phyloP scores from a whole-genome alignment of 2,888 invertebrate genomes.

The Yponomeuta evonymella region DNA sequence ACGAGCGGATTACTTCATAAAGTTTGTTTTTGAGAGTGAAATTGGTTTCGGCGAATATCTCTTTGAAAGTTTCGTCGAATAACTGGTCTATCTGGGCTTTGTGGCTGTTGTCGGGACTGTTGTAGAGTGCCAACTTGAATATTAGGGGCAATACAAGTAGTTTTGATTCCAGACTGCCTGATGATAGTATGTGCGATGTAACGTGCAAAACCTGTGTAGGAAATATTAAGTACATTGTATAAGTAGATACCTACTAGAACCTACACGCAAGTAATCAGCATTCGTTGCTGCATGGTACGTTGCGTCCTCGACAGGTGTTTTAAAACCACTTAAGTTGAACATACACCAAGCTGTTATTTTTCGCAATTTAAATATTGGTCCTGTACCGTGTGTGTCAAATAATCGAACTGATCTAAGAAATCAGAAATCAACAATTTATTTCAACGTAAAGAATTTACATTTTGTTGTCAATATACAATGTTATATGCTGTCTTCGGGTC shows the following conservation, averaged over 20 bases:
- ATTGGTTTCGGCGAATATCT: constrained; percentile 32
- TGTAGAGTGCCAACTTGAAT: constrained; percentile 37
- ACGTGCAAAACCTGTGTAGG: constrained; percentile 43
- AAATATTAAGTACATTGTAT: constrained; percentile 6
- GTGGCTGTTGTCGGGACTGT: constrained; percentile 17
- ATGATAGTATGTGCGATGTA: constrained; percentile 36
- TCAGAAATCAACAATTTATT: no score
- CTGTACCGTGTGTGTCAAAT: no score
- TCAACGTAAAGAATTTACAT: no score
- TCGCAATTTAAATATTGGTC: no score
- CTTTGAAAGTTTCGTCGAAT: constrained; percentile 31
- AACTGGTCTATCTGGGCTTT: constrained; percentile 28
- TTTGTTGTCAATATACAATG: no score
- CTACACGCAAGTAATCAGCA: constrained; percentile 11
- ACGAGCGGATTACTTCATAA: constrained; percentile 27
- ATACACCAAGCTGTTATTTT: no score
- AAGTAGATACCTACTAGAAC: constrained; percentile 20
- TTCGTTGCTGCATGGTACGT: no score
- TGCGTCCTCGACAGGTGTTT: no score
- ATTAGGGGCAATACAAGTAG: constrained; percentile 39
- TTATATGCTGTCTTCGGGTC: no score
- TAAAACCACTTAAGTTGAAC: no score
- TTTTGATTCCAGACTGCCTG: constrained; percentile 43
- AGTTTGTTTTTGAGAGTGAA: constrained; percentile 33
- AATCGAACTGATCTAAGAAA: no score